Conservation (phyloP, 2,888 invertebrate genomes). For the Oxystoma pomonae region DNA sequence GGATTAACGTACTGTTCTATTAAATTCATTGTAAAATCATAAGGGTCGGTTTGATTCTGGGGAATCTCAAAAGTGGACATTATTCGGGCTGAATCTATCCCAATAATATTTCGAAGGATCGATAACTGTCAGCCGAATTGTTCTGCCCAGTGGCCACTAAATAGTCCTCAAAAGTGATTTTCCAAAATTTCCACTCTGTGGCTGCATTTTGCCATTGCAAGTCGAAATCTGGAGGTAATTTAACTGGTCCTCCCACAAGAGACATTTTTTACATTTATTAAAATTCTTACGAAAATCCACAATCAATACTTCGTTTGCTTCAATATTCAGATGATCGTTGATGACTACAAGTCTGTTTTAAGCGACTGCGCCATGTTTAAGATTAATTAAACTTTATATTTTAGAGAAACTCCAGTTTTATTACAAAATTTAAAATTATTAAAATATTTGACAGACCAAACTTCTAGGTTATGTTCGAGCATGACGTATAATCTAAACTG, state of each 20-base stretch:
- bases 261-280: too few species aligned
- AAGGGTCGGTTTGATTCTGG: conserved; percentile 10
- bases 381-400: too few species aligned
- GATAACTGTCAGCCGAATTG: conserved; percentile 23
- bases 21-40: conserved; percentile 13
- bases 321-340: too few species aligned
- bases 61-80: conserved; percentile 21
- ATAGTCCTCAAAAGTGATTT: conserved; percentile 27
- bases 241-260: conserved; percentile 14
- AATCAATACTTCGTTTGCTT: too few species aligned
- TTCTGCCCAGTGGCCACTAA: conserved; percentile 27
- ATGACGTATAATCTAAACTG: too few species aligned
- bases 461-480: too few species aligned
- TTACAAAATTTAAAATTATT: too few species aligned
- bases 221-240: conserved; percentile 26
- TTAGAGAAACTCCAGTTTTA: too few species aligned
- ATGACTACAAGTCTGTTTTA: too few species aligned
- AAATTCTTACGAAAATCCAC: too few species aligned
- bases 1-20: conserved; percentile 29
- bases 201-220: conserved; percentile 28
- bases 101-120: conserved; percentile 25
- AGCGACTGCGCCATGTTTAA: too few species aligned
- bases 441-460: too few species aligned
- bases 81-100: conserved; percentile 24
- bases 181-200: conserved; percentile 30